These are phyloP conservation scores for Drosophila triauraria DNA, from an alignment of 1,140 invertebrate genomes.

Conservation along the genomic window DNA sequence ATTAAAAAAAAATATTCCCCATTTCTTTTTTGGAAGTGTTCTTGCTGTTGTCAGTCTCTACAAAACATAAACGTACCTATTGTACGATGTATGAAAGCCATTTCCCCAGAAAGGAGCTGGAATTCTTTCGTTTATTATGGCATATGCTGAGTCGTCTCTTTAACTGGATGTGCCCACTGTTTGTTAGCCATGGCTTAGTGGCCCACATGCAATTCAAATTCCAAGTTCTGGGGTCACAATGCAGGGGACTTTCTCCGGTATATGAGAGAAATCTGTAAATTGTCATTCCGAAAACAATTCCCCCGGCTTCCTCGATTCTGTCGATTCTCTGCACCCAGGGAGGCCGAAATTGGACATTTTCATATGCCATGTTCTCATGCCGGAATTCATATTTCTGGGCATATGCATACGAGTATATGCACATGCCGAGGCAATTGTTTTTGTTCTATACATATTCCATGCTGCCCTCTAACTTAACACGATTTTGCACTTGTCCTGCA, in stretches of 20 bases:
- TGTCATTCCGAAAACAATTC: conserved; percentile 37
- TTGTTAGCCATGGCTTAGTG: conserved; percentile 3
- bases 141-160: not conserved
- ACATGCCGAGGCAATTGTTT: conserved; percentile 40
- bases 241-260: conserved; percentile 14
- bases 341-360: conserved; percentile 50
- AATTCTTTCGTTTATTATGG: conserved; percentile 12
- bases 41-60: too few relatives aligned
- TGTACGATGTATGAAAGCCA: not conserved
- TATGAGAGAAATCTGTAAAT: conserved; percentile 31
- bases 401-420: conserved; percentile 39
- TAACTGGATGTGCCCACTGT: conserved; percentile 2
- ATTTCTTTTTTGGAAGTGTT: too few relatives aligned
- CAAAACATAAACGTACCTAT: not conserved
- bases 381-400: conserved; percentile 65
- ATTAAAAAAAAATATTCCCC: too few relatives aligned
- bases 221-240: conserved; percentile 13
- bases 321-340: conserved; percentile 18
- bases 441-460: conserved; percentile 13
- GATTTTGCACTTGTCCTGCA: conserved; percentile 70
- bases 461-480: conserved; percentile 63
- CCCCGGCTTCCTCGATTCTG: conserved; percentile 9
- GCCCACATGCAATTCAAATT: conserved; percentile 40
- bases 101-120: not conserved
- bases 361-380: conserved; percentile 47